Percentiles rank a stretch among this genome's conserved stretches.
Evolutionary conservation across 2,888 invertebrate species (phyloP).

Genomic region (Idaea biselata): DNA sequence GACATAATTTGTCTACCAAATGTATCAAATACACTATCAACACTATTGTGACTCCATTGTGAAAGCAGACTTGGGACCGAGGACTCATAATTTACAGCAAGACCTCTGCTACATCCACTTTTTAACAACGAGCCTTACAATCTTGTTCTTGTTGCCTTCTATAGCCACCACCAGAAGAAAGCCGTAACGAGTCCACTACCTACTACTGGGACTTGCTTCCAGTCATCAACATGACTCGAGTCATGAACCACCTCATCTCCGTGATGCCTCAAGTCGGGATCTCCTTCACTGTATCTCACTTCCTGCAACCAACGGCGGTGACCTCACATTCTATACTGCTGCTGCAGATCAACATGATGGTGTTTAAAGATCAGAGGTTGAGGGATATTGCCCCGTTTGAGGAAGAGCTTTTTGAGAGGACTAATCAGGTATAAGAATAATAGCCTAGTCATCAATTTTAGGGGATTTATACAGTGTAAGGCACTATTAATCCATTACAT

Average conservation of each 20-base stretch:
- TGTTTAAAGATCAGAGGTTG: constrained; percentile 52
- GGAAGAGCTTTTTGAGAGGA: constrained; percentile 50
- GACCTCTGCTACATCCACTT: too few species aligned
- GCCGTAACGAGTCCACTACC: constrained; percentile 48
- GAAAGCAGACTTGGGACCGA: too few species aligned
- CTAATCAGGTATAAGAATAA: constrained; percentile 31
- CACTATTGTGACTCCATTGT: too few species aligned
- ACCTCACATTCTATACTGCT: constrained; percentile 53
- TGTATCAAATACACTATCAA: too few species aligned
- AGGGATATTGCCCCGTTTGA: constrained; percentile 55
- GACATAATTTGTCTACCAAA: too few species aligned
- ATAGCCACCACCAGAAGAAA: constrained; percentile 55
- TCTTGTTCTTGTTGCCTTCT: constrained; percentile 12
- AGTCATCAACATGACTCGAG: constrained; percentile 61
- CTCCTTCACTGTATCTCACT: constrained; percentile 44
- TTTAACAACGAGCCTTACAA: neutral
- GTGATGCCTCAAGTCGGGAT: constrained; percentile 42
- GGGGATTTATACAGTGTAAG: too few species aligned
- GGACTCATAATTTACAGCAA: too few species aligned
- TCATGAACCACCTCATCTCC: constrained; percentile 50
- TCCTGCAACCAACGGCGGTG: constrained; percentile 53
- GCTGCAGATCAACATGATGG: constrained; percentile 54
- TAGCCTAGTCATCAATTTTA: too few species aligned
- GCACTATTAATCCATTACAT: too few species aligned
- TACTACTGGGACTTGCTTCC: constrained; percentile 69